Conservation (phyloP, 64 coral and sea anemone species). For the Platygyra sinensis region DNA sequence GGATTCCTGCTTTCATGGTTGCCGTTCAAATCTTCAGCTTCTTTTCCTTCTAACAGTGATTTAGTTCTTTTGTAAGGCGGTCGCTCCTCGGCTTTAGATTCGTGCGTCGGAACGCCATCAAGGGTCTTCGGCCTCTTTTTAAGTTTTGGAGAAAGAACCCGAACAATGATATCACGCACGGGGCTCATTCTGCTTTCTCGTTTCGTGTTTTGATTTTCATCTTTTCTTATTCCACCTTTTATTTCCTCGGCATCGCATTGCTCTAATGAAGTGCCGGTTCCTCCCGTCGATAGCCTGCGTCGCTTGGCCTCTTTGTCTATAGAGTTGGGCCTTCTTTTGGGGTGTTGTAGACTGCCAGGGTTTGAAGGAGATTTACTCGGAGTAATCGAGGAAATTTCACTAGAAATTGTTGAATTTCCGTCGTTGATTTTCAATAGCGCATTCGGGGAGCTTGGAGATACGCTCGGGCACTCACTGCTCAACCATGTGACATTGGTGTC, state of each 20-base stretch:
- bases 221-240: slow-evolving; percentile 5
- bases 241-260: slow-evolving; percentile 9
- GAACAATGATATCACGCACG: slow-evolving; percentile 74
- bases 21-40: background rate
- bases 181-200: slow-evolving; percentile 73
- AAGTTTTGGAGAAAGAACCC: slow-evolving; percentile 78
- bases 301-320: slow-evolving; percentile 1
- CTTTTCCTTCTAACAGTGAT: slow-evolving; percentile 76
- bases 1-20: background rate
- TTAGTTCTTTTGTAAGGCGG: slow-evolving; percentile 52
- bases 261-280: background rate
- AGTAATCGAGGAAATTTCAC: slow-evolving; percentile 76
- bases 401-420: slow-evolving; percentile 88
- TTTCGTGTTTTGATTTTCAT: slow-evolving; percentile 49
- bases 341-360: slow-evolving; percentile 14
- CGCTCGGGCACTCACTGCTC: slow-evolving; percentile 72
- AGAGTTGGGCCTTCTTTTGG: background rate
- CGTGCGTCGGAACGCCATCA: slow-evolving; percentile 35
- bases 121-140: slow-evolving; percentile 90
- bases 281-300: slow-evolving; percentile 1
- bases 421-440: slow-evolving; percentile 61
- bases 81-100: background rate
- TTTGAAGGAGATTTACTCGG: slow-evolving; percentile 72
- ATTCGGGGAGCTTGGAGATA: slow-evolving; percentile 55
- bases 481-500: slow-evolving; percentile 91